A percentile compares a stretch with the other conserved stretches of the same genome.
Evolutionary conservation across 2,797 vertebrate species (phyloP).

Genomic region (Poecilia gillii): DNA sequence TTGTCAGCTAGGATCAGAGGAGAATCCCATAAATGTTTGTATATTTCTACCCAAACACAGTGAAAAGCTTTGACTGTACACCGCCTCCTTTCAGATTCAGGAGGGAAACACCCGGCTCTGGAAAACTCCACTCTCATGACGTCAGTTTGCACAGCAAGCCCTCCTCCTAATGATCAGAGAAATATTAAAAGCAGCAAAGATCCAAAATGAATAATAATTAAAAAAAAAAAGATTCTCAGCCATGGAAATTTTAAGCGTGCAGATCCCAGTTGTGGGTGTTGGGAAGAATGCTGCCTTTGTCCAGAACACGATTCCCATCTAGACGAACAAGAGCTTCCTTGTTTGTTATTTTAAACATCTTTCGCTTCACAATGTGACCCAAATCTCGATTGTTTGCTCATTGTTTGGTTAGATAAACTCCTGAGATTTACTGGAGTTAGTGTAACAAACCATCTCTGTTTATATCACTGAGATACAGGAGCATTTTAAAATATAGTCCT

Average conservation of each 20-base stretch:
- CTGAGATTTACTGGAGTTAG: background rate
- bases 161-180: slow-evolving; percentile 29
- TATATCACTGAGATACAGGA: slow-evolving; percentile 6
- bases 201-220: slow-evolving; percentile 17
- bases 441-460: background rate
- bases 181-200: slow-evolving; percentile 46
- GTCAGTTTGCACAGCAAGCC: slow-evolving; percentile 60
- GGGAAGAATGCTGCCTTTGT: slow-evolving; percentile 68
- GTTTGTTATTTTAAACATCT: slow-evolving; percentile 60
- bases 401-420: slow-evolving; percentile 57
- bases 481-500: background rate
- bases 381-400: slow-evolving; percentile 27
- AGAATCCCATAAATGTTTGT: background rate
- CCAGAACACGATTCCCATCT: slow-evolving; percentile 6
- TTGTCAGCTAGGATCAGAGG: background rate
- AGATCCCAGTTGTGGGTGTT: slow-evolving; percentile 35
- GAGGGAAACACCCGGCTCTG: slow-evolving; percentile 61
- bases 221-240: slow-evolving; percentile 23
- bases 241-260: slow-evolving; percentile 65
- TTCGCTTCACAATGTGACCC: slow-evolving; percentile 44
- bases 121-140: slow-evolving; percentile 72
- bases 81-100: slow-evolving; percentile 51
- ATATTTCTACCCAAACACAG: slow-evolving; percentile 33
- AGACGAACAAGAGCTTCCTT: slow-evolving; percentile 56
- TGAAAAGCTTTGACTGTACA: slow-evolving; percentile 54